A percentile compares a stretch with the other conserved stretches of the same genome.
These are phyloP conservation scores for Actinemys pallida DNA, from an alignment of 2,113 vertebrate species.

Conservation along the genomic window DNA sequence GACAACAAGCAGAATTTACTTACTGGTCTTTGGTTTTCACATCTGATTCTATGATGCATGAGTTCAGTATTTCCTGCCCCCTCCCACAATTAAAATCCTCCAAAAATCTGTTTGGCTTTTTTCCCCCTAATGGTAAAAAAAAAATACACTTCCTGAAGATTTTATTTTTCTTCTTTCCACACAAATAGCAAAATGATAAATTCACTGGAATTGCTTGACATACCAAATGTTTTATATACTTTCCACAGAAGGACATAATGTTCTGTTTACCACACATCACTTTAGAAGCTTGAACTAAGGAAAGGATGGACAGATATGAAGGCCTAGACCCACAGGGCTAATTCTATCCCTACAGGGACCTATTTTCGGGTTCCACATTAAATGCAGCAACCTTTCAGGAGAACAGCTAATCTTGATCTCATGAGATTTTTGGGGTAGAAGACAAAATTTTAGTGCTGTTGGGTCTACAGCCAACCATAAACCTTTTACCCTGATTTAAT, in stretches of 20 bases:
- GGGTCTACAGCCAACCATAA: neutral
- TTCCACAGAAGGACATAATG: neutral
- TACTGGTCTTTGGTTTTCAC: neutral
- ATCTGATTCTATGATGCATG: rapidly evolving
- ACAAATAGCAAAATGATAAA: neutral
- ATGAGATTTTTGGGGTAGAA: neutral
- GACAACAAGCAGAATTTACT: neutral
- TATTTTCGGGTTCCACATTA: neutral
- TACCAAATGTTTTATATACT: neutral
- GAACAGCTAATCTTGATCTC: neutral
- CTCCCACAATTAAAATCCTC: neutral
- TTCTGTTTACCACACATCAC: neutral
- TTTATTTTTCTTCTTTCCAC: neutral
- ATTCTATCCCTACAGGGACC: neutral
- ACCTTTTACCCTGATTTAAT: neutral
- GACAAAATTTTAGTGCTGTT: neutral
- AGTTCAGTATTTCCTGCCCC: neutral
- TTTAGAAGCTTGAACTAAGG: neutral
- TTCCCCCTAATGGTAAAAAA: neutral
- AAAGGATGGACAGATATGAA: neutral
- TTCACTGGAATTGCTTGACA: neutral
- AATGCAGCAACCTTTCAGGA: neutral
- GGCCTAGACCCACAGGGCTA: neutral
- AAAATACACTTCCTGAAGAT: neutral
- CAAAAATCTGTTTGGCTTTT: neutral